phyloP scores from a whole-genome alignment of 2,113 vertebrate species.

The Apteryx mantelli region DNA sequence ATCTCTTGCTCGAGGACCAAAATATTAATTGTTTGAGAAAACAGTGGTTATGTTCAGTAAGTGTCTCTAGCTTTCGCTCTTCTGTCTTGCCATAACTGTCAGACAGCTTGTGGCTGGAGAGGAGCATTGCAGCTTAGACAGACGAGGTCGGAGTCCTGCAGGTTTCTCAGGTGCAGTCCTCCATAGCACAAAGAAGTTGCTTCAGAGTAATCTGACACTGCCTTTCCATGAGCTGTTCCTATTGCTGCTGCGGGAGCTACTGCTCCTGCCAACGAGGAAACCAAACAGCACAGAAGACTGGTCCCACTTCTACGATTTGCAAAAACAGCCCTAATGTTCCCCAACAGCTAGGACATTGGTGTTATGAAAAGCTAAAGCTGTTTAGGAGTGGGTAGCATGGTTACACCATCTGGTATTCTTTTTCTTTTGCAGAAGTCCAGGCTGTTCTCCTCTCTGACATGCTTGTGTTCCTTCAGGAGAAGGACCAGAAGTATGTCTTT shows the following conservation, averaged over 20 bases:
- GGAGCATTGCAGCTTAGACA: background rate
- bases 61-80: background rate
- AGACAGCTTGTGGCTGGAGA: background rate
- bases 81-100: background rate
- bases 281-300: background rate
- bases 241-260: background rate
- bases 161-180: background rate
- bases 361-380: background rate
- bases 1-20: background rate
- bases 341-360: background rate
- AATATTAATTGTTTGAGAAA: constrained; percentile 35
- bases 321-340: background rate
- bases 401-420: background rate
- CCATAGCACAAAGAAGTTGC: rapidly evolving
- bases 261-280: background rate
- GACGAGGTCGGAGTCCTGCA: background rate
- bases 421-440: constrained; percentile 84
- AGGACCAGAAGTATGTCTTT: constrained; percentile 95
- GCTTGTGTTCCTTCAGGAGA: constrained; percentile 94
- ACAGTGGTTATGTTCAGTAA: background rate
- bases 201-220: background rate
- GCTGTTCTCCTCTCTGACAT: constrained; percentile 92
- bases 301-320: background rate
- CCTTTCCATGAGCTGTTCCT: background rate
- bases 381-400: background rate